Evolutionary conservation across 2,797 vertebrate species (phyloP), one percentile per base, ranked within the genome.

Genomic region (Propithecus perrieri): DNA sequence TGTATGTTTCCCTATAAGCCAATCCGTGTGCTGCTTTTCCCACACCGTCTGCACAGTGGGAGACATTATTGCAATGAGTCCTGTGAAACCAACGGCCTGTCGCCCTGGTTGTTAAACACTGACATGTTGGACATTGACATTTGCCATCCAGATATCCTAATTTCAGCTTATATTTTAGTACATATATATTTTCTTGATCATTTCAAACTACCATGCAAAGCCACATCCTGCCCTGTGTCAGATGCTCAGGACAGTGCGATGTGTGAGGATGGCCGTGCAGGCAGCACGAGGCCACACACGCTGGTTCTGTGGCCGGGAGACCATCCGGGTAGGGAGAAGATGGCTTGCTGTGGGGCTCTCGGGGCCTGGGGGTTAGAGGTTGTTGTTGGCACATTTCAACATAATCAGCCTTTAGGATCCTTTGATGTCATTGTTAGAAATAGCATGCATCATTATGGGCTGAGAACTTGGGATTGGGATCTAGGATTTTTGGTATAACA

Each of bases 121-220:
- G 26, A 57, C 7, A 15, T 12, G 9, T 28, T 30, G 4, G n/a
- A 9, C 38, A 28, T 14, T 61, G 79, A 84, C 61, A 53, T 18
- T 74, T 43, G 20, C n/a, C 53, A 50, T 2, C 61, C 59, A 84
- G 63, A 43, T 15, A 81, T 11, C 30, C 55, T 94, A 79, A 85
- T 1, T 76, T 41, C 92, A 89, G 76, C 84, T 59, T 22, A 22
- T 24, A 7, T 35, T 91, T 92, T 87, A 48, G 50, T 69, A 76
- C 81, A 86, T 79, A 67, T 24, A 7, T 38, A 67, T 96, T 95
- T 91, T 96, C 65, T 96, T 94, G 94, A 59, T 84, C 33, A 59
- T 89, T 93, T 84, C 72, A 10, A 88, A 71, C 5, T 7, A 65
- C 88, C 87, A 50, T 65, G 67, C 33, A 46, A 81, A 94, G 14